Evolutionary conservation across 2,797 vertebrate species (phyloP), one percentile per base, ranked within the genome.

Genomic region (Cirrhinus molitorella): DNA sequence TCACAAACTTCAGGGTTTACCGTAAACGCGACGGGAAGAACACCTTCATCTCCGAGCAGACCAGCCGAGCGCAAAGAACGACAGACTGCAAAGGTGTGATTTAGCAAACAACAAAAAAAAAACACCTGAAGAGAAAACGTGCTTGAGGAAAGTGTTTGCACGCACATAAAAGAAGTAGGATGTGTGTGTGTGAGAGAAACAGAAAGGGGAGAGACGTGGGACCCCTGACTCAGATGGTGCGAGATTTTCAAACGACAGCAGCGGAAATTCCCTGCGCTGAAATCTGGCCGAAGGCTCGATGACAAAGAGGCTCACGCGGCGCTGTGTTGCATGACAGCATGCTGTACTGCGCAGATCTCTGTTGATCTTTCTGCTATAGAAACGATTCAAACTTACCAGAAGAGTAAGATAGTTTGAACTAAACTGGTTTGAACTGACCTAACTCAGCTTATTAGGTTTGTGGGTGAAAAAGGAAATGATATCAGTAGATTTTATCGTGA

Each of bases 171-270:
- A 43, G 25, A 59, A 61, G 45, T 43, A 21, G 40, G 7, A 25
- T 63, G 40, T 34, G 23, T 59, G 51, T 16, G 72, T 51, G 40
- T 0, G 37, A 23, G 45, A 10, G n/a, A 43, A 51, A 63, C 70
- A 57, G 47, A 51, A 19, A 71, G 28, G 68, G 71, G 78, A 51
- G 71, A 76, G 57, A 13, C 47, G 31, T 19, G 11, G 51, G 86
- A 87, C 86, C 83, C 83, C 82, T 87, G 86, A 85, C 83, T 87
- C 86, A 87, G 83, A 87, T 85, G 37, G 25, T 82, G 79, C 16
- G 82, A 83, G 74, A 87, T 77, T 63, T 82, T 79, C 25, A 65
- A 75, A 76, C 53, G 82, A 53, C 63, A 53, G 57, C 40, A 14
- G 55, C 45, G 86, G 83, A 85, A 85, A 80, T 75, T 85, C 83